Conservation (phyloP, 1,140 invertebrate species). For the Macrocentrus cingulum region DNA sequence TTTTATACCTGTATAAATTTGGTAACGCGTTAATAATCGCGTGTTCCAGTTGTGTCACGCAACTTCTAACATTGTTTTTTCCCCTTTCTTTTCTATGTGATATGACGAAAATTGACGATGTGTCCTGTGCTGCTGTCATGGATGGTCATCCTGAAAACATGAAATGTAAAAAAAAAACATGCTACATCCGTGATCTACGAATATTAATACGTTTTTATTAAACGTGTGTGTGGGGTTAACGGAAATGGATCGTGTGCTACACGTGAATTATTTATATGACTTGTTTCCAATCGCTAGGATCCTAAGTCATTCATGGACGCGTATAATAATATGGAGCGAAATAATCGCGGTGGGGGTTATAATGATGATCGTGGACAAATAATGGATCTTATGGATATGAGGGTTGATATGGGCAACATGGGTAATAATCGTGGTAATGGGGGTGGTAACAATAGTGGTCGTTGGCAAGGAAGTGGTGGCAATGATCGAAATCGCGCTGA, state of each 20-base stretch:
- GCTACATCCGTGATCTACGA: conserved; percentile 34
- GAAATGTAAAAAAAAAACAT: conserved; percentile 40
- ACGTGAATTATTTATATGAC: conserved; percentile 9
- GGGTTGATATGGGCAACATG: conserved; percentile 56
- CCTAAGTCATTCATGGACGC: conserved; percentile 59
- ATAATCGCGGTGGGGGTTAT: conserved; percentile 51
- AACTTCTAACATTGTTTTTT: conserved; percentile 58
- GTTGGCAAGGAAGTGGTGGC: conserved; percentile 31
- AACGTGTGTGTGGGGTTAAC: conserved; percentile 11
- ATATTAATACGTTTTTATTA: conserved; percentile 26
- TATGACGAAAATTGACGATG: conserved; percentile 61
- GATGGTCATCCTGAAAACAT: conserved; percentile 53
- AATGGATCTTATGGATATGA: conserved; percentile 60
- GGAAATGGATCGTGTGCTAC: neutral
- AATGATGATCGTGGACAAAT: conserved; percentile 57
- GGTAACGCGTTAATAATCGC: neutral
- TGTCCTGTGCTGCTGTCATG: conserved; percentile 59
- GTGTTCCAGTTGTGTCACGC: neutral
- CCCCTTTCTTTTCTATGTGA: conserved; percentile 61
- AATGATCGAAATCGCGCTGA: conserved; percentile 55
- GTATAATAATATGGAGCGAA: conserved; percentile 57
- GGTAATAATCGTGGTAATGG: conserved; percentile 31
- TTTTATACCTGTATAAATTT: neutral
- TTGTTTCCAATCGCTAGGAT: conserved; percentile 40
- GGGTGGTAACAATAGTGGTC: conserved; percentile 30